Conservation (phyloP, 2,113 vertebrate genomes). For the Nymphicus hollandicus region DNA sequence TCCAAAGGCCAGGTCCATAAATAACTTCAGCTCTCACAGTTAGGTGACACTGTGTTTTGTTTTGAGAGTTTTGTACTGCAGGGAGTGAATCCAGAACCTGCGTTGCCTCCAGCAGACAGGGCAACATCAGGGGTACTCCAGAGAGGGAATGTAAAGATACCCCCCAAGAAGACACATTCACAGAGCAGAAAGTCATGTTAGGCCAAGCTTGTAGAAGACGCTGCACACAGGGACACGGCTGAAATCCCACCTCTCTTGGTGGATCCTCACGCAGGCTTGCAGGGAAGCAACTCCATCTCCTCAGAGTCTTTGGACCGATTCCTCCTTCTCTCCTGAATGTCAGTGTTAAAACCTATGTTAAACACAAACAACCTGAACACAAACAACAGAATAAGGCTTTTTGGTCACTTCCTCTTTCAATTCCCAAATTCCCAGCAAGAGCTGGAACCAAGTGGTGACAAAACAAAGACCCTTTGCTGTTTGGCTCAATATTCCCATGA, state of each 20-base stretch:
- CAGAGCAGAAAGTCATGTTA: neutral
- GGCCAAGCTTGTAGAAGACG: neutral
- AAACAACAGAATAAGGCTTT: accelerated
- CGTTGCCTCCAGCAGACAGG: neutral
- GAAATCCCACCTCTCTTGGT: neutral
- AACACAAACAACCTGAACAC: neutral
- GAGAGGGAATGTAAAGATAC: neutral
- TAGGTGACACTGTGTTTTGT: conserved; percentile 3
- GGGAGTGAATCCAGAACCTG: neutral
- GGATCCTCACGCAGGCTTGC: neutral
- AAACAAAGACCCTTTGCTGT: neutral
- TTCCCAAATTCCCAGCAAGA: neutral
- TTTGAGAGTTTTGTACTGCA: neutral
- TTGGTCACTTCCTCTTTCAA: neutral
- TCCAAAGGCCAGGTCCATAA: conserved; percentile 59
- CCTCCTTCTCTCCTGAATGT: neutral
- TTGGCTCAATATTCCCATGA: neutral
- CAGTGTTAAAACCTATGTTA: neutral
- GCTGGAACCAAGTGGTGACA: neutral
- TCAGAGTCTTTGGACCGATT: neutral
- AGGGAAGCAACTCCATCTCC: neutral
- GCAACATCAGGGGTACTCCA: neutral
- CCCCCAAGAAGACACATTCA: neutral
- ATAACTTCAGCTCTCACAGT: conserved; percentile 41
- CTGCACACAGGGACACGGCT: neutral